These are phyloP conservation scores for Spisula solida DNA, from an alignment of 2,888 invertebrate species.

Conservation along the genomic window DNA sequence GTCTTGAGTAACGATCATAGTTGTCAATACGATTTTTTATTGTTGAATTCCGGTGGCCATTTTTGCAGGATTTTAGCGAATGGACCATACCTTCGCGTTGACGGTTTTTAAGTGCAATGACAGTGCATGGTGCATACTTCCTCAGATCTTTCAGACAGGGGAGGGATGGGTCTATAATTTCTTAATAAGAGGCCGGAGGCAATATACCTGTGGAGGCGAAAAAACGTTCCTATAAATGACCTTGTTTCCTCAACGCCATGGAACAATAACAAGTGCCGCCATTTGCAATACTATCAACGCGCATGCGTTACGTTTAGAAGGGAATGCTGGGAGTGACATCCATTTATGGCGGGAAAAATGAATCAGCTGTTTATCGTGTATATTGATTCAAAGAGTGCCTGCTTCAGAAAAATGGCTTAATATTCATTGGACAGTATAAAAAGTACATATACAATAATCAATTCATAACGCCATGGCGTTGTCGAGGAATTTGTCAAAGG, in stretches of 20 bases:
- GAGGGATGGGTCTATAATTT: slow-evolving; percentile 30
- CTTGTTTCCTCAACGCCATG: slow-evolving; percentile 92
- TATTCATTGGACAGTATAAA: background rate
- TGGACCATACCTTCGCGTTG: slow-evolving; percentile 48
- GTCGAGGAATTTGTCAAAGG: background rate
- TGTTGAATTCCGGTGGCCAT: slow-evolving; percentile 53
- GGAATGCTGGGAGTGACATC: slow-evolving; percentile 82
- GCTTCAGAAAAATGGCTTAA: background rate
- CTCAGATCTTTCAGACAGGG: slow-evolving; percentile 30
- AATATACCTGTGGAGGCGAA: slow-evolving; percentile 88
- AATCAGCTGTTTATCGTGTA: slow-evolving; percentile 35
- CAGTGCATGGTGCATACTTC: slow-evolving; percentile 37
- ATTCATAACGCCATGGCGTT: background rate
- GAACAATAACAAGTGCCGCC: slow-evolving; percentile 99
- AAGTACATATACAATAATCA: background rate
- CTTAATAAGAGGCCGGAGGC: background rate
- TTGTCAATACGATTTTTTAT: slow-evolving; percentile 42
- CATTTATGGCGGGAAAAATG: slow-evolving; percentile 62
- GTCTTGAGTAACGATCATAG: background rate
- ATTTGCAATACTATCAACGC: slow-evolving; percentile 94
- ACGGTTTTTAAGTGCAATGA: slow-evolving; percentile 23
- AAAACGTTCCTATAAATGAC: slow-evolving; percentile 88
- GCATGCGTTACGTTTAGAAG: slow-evolving; percentile 85
- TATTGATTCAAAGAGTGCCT: background rate
- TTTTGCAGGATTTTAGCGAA: slow-evolving; percentile 51